A percentile compares a stretch with the other conserved stretches of the same genome.
These are phyloP conservation scores for Neoascia interrupta DNA, from an alignment of 2,888 invertebrate species.

Conservation along the genomic window DNA sequence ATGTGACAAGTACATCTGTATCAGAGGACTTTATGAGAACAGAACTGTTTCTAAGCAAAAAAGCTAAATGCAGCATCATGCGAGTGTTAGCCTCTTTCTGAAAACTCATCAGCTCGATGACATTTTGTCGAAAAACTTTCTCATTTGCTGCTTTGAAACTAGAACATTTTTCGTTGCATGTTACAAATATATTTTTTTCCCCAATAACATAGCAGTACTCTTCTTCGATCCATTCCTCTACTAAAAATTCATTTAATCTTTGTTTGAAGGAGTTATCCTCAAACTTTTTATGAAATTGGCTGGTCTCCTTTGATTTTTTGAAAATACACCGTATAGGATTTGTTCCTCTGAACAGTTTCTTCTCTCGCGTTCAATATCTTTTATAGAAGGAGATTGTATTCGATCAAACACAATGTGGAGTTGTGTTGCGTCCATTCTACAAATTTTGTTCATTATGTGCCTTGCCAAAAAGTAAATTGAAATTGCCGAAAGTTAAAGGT, in stretches of 20 bases:
- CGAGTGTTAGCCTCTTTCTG: conserved; percentile 25
- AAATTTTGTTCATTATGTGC: not conserved
- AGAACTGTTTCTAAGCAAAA: not conserved
- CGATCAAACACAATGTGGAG: not conserved
- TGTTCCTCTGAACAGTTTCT: too few species aligned
- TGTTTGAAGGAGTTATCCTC: too few species aligned
- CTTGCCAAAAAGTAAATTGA: too few species aligned
- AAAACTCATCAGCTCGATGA: not conserved
- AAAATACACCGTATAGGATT: too few species aligned
- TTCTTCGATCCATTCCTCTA: conserved; percentile 10
- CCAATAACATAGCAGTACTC: conserved; percentile 10
- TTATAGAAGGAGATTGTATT: not conserved
- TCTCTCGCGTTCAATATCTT: conserved; percentile 3
- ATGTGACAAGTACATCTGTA: conserved; percentile 11
- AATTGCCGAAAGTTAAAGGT: not conserved
- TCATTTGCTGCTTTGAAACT: conserved; percentile 4
- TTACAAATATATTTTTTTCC: conserved; percentile 1
- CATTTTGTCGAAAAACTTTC: conserved; percentile 4
- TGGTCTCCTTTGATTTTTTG: too few species aligned
- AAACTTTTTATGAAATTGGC: too few species aligned
- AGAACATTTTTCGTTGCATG: conserved; percentile 14
- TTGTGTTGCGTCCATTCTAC: not conserved
- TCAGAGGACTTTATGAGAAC: conserved; percentile 7
- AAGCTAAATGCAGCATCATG: conserved; percentile 19
- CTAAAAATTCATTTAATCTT: conserved; percentile 22